Evolutionary conservation across 2,113 vertebrate genomes (phyloP).

Genomic region (Phrynosoma platyrhinos): DNA sequence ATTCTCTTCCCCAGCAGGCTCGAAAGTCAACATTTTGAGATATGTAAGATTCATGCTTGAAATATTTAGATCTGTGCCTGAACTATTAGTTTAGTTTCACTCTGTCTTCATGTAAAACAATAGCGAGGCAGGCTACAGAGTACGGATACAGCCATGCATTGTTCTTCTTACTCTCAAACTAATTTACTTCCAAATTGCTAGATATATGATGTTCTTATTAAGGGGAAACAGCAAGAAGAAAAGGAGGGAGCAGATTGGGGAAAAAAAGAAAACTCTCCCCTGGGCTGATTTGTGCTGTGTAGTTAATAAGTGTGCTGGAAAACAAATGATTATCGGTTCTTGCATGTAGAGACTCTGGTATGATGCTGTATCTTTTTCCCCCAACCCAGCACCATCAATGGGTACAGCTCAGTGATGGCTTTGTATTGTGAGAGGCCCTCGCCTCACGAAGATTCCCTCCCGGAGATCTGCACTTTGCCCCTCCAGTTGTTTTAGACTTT

Average conservation of each 20-base stretch:
- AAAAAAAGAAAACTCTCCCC: neutral
- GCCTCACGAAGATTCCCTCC: neutral
- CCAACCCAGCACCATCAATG: neutral
- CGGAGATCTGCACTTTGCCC: neutral
- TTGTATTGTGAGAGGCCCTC: neutral
- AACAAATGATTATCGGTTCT: neutral
- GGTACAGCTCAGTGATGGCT: neutral
- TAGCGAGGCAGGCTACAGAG: neutral
- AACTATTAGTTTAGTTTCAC: slow-evolving; percentile 9
- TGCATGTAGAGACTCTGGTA: neutral
- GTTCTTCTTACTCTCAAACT: neutral
- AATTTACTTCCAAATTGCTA: slow-evolving; percentile 22
- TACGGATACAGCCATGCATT: neutral
- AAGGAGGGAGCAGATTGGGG: neutral
- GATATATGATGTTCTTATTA: neutral
- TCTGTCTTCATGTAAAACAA: neutral
- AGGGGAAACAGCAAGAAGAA: neutral
- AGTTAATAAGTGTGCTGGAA: neutral
- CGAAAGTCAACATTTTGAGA: neutral
- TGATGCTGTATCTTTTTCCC: neutral
- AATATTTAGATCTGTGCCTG: slow-evolving; percentile 10
- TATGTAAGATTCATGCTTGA: slow-evolving; percentile 12
- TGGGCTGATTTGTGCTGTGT: neutral
- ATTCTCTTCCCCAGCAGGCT: neutral
- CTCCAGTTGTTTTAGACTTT: neutral